Evolutionary conservation across 2,888 invertebrate species (phyloP), one percentile per base, ranked within the genome.

Genomic region (Phragmatobia fuliginosa): DNA sequence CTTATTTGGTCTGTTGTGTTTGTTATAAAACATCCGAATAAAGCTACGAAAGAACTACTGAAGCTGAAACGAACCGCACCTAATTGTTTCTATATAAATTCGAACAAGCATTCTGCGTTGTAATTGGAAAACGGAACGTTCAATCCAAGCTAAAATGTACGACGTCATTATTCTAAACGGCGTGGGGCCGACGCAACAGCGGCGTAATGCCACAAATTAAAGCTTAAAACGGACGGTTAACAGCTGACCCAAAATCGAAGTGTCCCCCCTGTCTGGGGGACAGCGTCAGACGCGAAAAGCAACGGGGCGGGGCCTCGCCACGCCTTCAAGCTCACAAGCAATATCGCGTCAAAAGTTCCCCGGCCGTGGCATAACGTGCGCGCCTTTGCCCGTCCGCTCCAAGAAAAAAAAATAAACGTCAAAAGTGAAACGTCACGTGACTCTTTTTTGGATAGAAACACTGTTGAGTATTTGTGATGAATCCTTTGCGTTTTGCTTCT

Each of bases 211-310:
- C 94, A 94, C 94, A 94, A 94, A 94, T 94, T 94, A 94, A 94
- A 94, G 94, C 94, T 94, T 94, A 94, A 94, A 94, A 91, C 92
- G 94, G 92, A 88, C 92, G 94, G 91, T 94, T 94, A 94, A 94
- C 94, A 94, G 93, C 94, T 94, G 94, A 94, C 94, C 94, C 94
- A 94, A 92, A 93, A 94, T 93, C 93, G 93, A 93, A 90, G 84
- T 85, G 82, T 85, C 91, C 89, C 92, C 89, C 89, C 79, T 3
- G 84, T 83, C 85, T 85, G 85, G 87, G 88, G 85, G 80, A 83
- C 80, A 80, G 84, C 82, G 86, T 91, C 91, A 91, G 90, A 91
- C 75, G 87, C 90, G 91, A 91, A 92, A 92, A 93, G 94, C 94
- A 93, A 92, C 86, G 93, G 93, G 94, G 94, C 94, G 94, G 94